Evolutionary conservation across 2,113 vertebrate species (phyloP), one percentile per base, ranked within the genome.

Genomic region (Aspiorhynchus laticeps): DNA sequence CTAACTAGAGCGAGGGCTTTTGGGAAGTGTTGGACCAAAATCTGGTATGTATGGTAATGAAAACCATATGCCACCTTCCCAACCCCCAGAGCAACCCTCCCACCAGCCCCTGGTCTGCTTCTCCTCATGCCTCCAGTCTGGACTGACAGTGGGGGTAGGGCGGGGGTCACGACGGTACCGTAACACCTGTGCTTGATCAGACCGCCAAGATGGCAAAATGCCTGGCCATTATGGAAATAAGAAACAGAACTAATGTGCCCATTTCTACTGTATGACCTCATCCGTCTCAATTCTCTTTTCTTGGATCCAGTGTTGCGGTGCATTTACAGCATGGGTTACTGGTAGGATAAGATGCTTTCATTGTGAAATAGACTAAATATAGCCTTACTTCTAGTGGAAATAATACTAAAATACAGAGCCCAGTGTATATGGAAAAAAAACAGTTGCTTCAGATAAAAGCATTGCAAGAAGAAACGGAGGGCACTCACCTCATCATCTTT

Each of bases 401-500:
- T 8, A 69, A 83, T 48, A 21, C 31, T 75, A 26, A 48, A 83
- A 59, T 63, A n/a, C 24, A 74, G 36, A 74, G 56, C 48, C 51
- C 46, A 78, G n/a, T 51, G 17, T 19, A 31, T 78, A 33, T 53
- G 76, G 53, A 78, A 78, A 53, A 46, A 51, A 78, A 78, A 78
- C 46, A 36, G 79, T 38, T 1, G 24, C 74, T 46, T 76, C 14
- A 46, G 74, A 78, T 82, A 46, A 82, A 31, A 48, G 61, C 80
- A 46, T 10, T 65, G 59, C n/a, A 38, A 38, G 69, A 73, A 67
- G 28, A 31, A 69, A 69, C 63, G 2, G 31, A 31, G 51, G 74
- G 36, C 51, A 79, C 95, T 93, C 83, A 98, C 97, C 96, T 98
- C 97, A 0, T 98, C 97, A 2, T 98, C 97, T 88, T 98, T 98